A percentile compares a stretch with the other conserved stretches of the same genome.
These are phyloP conservation scores for Holocentrus rufus DNA, from an alignment of 2,797 vertebrate species.

Conservation along the genomic window DNA sequence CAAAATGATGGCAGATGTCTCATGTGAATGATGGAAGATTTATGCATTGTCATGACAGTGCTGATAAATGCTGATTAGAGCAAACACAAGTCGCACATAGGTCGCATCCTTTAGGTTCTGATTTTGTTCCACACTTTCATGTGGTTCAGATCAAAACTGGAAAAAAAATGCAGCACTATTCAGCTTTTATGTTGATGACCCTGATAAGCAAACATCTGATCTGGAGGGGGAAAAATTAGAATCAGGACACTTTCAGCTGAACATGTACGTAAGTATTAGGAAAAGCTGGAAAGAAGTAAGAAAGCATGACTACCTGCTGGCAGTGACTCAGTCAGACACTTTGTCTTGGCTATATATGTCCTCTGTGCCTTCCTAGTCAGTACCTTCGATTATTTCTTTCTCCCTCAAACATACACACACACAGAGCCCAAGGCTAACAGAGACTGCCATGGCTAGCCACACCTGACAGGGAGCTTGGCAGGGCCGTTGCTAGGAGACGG, in stretches of 20 bases:
- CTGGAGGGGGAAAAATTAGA: not conserved
- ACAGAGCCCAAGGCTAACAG: constrained; percentile 72
- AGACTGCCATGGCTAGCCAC: constrained; percentile 77
- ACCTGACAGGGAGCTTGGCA: constrained; percentile 84
- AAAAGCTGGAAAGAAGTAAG: constrained; percentile 5
- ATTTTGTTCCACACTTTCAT: too few species aligned
- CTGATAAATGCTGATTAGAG: too few species aligned
- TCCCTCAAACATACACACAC: constrained; percentile 7
- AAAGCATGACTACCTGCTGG: not conserved
- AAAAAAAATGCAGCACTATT: too few species aligned
- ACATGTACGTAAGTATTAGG: constrained; percentile 6
- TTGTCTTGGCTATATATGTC: not conserved
- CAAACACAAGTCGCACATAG: too few species aligned
- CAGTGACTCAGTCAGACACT: constrained; percentile 20
- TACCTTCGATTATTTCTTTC: not conserved
- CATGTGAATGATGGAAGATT: too few species aligned
- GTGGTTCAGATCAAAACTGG: too few species aligned
- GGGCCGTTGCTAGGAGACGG: constrained; percentile 89
- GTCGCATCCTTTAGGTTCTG: too few species aligned
- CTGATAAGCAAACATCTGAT: constrained; percentile 27
- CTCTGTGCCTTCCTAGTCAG: not conserved
- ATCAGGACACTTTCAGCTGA: not conserved
- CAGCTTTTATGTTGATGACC: not conserved
- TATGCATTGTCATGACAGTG: too few species aligned
- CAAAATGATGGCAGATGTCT: too few species aligned